Conservation (phyloP, 1,140 invertebrate species). For the Sminthurides bifidus region DNA sequence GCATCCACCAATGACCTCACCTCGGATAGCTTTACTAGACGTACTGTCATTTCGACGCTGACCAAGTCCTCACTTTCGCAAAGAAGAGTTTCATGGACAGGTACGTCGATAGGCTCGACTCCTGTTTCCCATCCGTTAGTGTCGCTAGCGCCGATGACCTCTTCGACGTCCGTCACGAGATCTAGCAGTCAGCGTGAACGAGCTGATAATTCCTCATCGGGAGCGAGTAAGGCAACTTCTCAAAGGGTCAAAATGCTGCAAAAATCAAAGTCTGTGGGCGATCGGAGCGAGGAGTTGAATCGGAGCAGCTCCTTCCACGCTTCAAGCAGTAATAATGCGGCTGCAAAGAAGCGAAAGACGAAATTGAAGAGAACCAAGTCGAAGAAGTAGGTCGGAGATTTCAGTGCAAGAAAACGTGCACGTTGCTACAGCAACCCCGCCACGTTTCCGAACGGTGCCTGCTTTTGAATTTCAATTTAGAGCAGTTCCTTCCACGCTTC, state of each 20-base stretch:
- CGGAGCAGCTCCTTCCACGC: neutral
- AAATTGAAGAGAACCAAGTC: constrained; percentile 9
- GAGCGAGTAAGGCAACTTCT: neutral
- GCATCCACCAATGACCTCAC: no score
- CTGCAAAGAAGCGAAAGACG: neutral
- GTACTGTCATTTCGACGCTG: no score
- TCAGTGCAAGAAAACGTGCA: no score
- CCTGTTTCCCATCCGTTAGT: neutral
- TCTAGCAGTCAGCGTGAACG: neutral
- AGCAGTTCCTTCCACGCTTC: neutral
- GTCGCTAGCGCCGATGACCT: neutral
- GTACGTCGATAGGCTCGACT: neutral
- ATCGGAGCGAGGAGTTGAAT: neutral
- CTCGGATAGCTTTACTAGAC: no score
- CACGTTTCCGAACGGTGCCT: no score
- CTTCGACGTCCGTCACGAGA: neutral
- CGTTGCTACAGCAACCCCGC: no score
- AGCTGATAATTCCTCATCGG: neutral
- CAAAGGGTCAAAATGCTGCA: neutral
- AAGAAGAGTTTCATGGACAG: constrained; percentile 3
- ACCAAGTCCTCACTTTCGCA: neutral
- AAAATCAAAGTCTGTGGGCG: constrained; percentile 16
- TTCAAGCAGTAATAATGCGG: neutral
- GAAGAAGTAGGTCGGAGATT: constrained; percentile 5
- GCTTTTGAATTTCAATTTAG: no score